phyloP scores from a whole-genome alignment of 1,140 invertebrate species.

The Plodia interpunctella region DNA sequence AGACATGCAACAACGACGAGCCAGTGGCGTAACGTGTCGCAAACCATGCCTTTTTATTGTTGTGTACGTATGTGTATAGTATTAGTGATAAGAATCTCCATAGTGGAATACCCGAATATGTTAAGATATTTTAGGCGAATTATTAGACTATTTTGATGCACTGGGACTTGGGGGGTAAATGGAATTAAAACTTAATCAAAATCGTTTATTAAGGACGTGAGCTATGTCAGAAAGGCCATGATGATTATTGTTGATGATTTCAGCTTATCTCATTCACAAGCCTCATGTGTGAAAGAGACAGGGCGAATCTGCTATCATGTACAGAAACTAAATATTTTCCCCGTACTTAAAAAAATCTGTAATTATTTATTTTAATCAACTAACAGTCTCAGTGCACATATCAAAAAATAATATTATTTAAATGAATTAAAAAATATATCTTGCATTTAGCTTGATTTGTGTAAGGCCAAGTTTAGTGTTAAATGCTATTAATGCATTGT shows the following conservation, averaged over 20 bases:
- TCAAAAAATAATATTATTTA: constrained; percentile 11
- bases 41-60: constrained; percentile 51
- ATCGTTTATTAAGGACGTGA: background rate
- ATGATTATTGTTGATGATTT: no score
- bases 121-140: constrained; percentile 18
- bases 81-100: constrained; percentile 48
- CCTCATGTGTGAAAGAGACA: no score
- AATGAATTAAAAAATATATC: constrained; percentile 12
- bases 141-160: constrained; percentile 13
- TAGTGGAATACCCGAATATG: constrained; percentile 13
- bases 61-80: constrained; percentile 40
- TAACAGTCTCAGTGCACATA: constrained; percentile 7
- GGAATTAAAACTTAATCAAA: background rate
- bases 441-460: constrained; percentile 33
- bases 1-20: constrained; percentile 20
- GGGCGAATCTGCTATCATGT: no score
- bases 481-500: constrained; percentile 1
- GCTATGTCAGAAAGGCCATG: no score
- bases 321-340: background rate
- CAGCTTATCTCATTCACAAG: no score
- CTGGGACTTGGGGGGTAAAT: constrained; percentile 6
- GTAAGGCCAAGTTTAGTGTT: constrained; percentile 27
- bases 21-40: constrained; percentile 23
- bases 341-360: background rate
- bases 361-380: background rate